Conservation (phyloP, 2,113 vertebrate species). For the Gambusia holbrooki region DNA sequence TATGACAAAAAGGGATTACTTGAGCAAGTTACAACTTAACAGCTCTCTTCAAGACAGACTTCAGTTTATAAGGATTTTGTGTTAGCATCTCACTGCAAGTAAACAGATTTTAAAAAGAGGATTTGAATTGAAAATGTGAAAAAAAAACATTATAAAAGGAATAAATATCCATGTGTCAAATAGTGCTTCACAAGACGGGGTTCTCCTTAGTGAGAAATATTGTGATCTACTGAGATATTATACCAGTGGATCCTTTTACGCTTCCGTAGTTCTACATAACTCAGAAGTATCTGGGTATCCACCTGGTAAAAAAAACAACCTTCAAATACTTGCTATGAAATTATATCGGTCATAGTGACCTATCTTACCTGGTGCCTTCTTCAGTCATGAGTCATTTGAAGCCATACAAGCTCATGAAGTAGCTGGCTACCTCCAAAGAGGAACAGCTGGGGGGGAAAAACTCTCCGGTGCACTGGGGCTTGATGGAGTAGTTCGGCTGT, state of each 20-base stretch:
- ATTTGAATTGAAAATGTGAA: neutral
- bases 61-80: too few species aligned
- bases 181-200: too few species aligned
- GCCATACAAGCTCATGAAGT: neutral
- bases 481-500: neutral
- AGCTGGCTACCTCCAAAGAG: slow-evolving; percentile 6
- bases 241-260: neutral
- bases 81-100: too few species aligned
- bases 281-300: neutral
- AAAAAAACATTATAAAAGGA: neutral
- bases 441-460: neutral
- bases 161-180: neutral
- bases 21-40: too few species aligned
- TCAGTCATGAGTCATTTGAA: slow-evolving; percentile 19
- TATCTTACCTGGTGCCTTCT: neutral
- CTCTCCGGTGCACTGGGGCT: neutral
- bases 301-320: neutral
- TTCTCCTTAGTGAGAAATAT: too few species aligned
- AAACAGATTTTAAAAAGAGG: too few species aligned
- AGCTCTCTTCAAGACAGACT: too few species aligned
- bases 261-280: neutral
- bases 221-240: neutral
- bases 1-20: too few species aligned
- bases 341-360: slow-evolving; percentile 38
- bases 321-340: neutral